Evolutionary conservation across 2,113 vertebrate genomes (phyloP), one percentile per base, ranked within the genome.

Genomic region (Cairina moschata): DNA sequence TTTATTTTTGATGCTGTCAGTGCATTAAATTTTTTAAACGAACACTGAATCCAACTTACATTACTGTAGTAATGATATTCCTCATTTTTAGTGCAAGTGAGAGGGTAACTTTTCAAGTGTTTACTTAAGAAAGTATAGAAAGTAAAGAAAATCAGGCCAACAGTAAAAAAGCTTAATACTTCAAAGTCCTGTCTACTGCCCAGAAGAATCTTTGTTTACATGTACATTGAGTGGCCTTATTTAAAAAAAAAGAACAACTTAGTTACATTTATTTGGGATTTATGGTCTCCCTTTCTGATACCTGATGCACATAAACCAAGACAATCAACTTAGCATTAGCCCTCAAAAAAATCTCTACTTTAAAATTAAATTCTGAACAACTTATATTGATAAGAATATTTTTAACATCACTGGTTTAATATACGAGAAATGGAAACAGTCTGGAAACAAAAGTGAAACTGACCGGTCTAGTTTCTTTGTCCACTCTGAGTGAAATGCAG

Each of bases 401-500:
- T 81, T 86, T 79, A 69, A 69, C 26, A 71, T 36, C 4, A 46
- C 46, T 74, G 36, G 32, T 88, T 78, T 55, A 79, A 76, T 54
- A 63, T 3, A 55, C 13, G 17, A 96, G 54, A 91, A 91, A 80
- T 34, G 15, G 36, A 95, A 92, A 9, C 46, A 95, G 46, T 71
- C 54, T 25, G 67, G 56, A 86, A 95, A 83, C 67, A 62, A 80
- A 93, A 90, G n/a, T 38, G 76, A 91, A 97, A 95, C 67, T 85
- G 81, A 91, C 86, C 4, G 1, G 67, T 92, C 77, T 92, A 76
- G 67, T 94, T 94, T 93, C 84, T 95, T 89, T 88, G 40, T 91
- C 75, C 50, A 87, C 87, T 90, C 67, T 86, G 71, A 95, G 69
- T 95, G 93, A 93, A 95, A 94, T 50, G 71, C 67, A 95, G 48